These are phyloP conservation scores for Mus spretus DNA, from an alignment of 2,797 vertebrate species.

Conservation along the genomic window DNA sequence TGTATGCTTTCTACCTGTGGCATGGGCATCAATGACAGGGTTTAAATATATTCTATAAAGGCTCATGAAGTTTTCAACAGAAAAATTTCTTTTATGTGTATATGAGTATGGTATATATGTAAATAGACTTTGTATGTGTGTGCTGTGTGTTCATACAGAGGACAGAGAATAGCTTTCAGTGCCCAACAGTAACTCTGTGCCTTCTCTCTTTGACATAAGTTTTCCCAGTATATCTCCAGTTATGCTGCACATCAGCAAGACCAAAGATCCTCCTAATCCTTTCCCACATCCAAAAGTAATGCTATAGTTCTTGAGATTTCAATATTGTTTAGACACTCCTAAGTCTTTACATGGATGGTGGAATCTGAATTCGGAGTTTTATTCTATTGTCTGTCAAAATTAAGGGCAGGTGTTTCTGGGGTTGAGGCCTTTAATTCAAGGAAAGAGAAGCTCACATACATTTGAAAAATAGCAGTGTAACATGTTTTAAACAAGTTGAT, in stretches of 20 bases:
- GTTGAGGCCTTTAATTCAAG: neutral
- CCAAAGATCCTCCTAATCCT: neutral
- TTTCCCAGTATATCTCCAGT: neutral
- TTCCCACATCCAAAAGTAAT: neutral
- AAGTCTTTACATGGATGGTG: neutral
- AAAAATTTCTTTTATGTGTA: neutral
- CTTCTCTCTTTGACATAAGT: neutral
- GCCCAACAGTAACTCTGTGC: neutral
- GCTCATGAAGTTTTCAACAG: neutral
- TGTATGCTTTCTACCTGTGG: neutral
- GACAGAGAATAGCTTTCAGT: neutral
- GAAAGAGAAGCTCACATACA: neutral
- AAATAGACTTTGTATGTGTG: neutral
- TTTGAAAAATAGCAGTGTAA: neutral
- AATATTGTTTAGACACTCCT: neutral
- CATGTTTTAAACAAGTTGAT: neutral
- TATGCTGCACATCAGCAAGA: rapidly evolving
- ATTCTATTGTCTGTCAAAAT: neutral
- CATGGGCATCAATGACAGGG: rapidly evolving
- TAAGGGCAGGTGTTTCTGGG: neutral
- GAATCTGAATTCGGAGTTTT: neutral
- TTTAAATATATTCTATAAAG: neutral
- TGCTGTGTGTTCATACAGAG: neutral
- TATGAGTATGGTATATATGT: neutral
- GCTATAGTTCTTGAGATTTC: neutral